Evolutionary conservation across 2,113 vertebrate genomes (phyloP), one percentile per base, ranked within the genome.

Genomic region (Promerops cafer): DNA sequence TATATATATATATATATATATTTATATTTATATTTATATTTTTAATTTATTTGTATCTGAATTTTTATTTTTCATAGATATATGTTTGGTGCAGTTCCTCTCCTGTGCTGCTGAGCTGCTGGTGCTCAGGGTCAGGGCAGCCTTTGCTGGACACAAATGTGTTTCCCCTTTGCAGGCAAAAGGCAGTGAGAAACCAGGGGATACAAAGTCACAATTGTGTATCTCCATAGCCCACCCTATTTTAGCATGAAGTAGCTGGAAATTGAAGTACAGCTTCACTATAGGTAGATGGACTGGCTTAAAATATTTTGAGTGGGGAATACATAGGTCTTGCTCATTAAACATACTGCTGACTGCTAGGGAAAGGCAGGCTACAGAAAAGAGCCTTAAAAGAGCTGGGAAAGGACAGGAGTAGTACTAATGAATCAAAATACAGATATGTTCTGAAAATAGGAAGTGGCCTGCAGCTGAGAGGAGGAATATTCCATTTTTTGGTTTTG

Each of bases 221-320:
- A 0, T 21, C 13, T 21, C 16, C 0, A 0, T 2, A 76, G 39
- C 9, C 11, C 21, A 22, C 33, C n/a, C 40, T 39, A 4, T 23
- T 80, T 42, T 17, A 56, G 33, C 12, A 3, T 3, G 16, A 54
- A 33, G 17, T 5, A 24, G 39, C 9, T 45, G 6, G 11, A 66
- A n/a, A 40, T 8, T 16, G 7, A 74, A 83, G 21, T 24, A 15
- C 52, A 33, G 31, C 16, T 18, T 69, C n/a, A 24, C 45, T 24
- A 6, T 1, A 54, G 17, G 28, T 33, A 24, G n/a, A 45, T 60
- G 30, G 90, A 44, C 39, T 10, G 20, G 12, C 52, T 42, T 63
- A 4, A 49, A 74, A 31, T 40, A 31, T 15, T 66, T n/a, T 4
- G 11, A 11, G 35, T n/a, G 23, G 33, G 26, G 35, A 75, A 23